Percentiles rank a stretch among this genome's conserved stretches.
Conservation (phyloP, 2,797 vertebrate genomes). For the Falco rusticolus region DNA sequence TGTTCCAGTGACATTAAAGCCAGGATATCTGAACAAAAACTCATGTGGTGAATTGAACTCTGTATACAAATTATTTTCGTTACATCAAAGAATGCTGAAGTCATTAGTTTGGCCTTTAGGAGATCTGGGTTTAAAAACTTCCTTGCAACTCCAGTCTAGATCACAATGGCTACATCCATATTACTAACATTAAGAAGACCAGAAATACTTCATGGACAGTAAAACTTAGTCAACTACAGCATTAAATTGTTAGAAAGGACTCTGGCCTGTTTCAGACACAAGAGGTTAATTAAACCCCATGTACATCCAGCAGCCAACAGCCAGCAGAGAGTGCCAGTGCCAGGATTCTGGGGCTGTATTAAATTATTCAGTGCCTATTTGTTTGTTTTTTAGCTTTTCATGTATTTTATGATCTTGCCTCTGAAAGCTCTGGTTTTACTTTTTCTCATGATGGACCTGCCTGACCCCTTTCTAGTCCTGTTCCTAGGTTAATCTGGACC, state of each 20-base stretch:
- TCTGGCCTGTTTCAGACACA: neutral
- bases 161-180: neutral
- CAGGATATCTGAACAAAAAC: neutral
- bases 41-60: neutral
- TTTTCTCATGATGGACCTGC: neutral
- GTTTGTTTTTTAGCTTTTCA: neutral
- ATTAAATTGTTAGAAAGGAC: neutral
- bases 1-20: conserved; percentile 22
- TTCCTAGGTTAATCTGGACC: neutral
- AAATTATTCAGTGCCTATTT: neutral
- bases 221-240: neutral
- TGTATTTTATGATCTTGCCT: neutral
- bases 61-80: neutral
- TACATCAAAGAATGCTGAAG: neutral
- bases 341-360: neutral
- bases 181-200: neutral
- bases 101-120: neutral
- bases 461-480: neutral
- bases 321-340: neutral
- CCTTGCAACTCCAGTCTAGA: neutral
- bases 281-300: neutral
- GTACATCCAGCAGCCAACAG: neutral
- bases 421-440: neutral
- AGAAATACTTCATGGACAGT: neutral
- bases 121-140: neutral